Base-by-base conservation (phyloP, 2,888 invertebrate genomes). In the Acanthoscelides obtectus region DNA sequence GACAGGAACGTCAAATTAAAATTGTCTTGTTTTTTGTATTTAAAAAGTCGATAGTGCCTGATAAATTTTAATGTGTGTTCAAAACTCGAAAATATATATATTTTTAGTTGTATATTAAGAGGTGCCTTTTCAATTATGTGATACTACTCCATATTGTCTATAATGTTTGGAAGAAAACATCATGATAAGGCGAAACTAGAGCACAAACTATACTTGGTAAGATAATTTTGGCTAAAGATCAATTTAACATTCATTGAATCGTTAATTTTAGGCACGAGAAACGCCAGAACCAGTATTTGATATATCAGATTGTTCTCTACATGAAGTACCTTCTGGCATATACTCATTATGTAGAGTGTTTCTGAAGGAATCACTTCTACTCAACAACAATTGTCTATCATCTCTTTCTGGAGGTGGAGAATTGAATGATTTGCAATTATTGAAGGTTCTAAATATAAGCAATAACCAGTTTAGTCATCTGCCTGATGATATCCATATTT, bases 251-350 rank as follows among this genome's bases (percentile, higher is more conserved):
- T 67, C 27, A 67, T 70, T 22, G 22, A 22, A 64, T 64, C 66
- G 27, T 45, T 25, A 63, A 22, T 20, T 74, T 74, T 69, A 92
- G 91, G 91, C 91, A 63, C 86, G 90, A 79, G 95, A 95, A 86
- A 92, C 91, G 76, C 95, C 95, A 27, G 95, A 94, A 83, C 90
- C 92, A 71, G 88, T 90, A 73, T 95, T 94, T 84, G 95, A 95
- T 85, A 84, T 95, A 74, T 92, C 94, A 4, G 92, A 92, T 76
- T 95, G 95, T 85, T 90, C 91, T 81, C 85, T 95, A 72, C 89
- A 89, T 78, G 88, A 86, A 80, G 90, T 95, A 70, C 95, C 95
- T 64, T 87, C 91, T 73, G 94, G 94, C 74, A 91, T 94, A 71
- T 95, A 90, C 85, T 91, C 93, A 25, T 86, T 94, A 72, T 94